These are phyloP conservation scores for Beroe forskalii DNA, from an alignment of 37 sponge, comb jelly and placozoan species.

Conservation along the genomic window DNA sequence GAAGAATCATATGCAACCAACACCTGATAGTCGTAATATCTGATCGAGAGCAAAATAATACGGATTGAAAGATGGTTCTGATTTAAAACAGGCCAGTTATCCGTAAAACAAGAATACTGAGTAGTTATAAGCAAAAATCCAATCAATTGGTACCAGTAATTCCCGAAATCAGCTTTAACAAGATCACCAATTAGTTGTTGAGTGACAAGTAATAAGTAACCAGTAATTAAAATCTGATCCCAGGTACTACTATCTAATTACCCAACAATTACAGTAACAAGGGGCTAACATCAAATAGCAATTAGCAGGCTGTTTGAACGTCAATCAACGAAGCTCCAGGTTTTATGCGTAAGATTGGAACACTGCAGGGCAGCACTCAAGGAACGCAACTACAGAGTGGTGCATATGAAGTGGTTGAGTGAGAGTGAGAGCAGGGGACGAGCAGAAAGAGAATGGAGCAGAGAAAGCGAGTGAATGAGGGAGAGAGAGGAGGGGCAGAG, in stretches of 20 bases:
- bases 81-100: too few relatives aligned
- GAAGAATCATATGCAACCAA: too few relatives aligned
- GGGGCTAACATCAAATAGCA: not conserved
- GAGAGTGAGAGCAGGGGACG: not conserved
- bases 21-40: too few relatives aligned
- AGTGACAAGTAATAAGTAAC: not conserved
- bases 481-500: not conserved
- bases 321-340: too few relatives aligned
- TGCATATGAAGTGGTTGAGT: not conserved
- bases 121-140: not conserved
- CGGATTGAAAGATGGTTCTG: too few relatives aligned
- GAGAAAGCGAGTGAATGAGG: not conserved
- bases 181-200: not conserved
- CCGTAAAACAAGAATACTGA: too few relatives aligned
- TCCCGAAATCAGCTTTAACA: not conserved
- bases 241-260: not conserved
- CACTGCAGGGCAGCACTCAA: too few relatives aligned
- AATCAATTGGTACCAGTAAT: too few relatives aligned
- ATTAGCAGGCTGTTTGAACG: not conserved
- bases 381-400: too few relatives aligned
- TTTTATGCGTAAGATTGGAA: too few relatives aligned
- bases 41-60: too few relatives aligned
- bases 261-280: not conserved
- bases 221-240: conserved; percentile 53
- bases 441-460: not conserved